Evolutionary conservation across 2,888 invertebrate genomes (phyloP), one percentile per base, ranked within the genome.

Genomic region (Matsumyia berberina): DNA sequence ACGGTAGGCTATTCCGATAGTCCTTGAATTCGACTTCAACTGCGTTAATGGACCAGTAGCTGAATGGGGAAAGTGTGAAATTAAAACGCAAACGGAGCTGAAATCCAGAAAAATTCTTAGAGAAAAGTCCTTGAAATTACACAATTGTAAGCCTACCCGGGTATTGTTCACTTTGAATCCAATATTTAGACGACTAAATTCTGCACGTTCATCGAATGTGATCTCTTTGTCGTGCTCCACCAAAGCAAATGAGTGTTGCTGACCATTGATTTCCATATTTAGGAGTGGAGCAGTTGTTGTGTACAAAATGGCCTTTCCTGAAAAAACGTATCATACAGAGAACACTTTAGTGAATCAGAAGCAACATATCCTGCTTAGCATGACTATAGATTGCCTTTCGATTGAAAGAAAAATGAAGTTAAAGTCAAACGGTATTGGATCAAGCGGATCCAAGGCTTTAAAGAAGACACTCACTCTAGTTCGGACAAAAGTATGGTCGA

Each of bases 21-120:
- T 88, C 88, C 58, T 92, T 92, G 37, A 93, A 93, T 87, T 92
- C 92, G 70, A 94, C 92, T 88, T 94, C 94, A 11, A 93, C 94
- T 0, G 93, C 93, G 0, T 92, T 93, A 7, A 94, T 91, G 1
- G 91, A 91, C 94, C 94, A 94, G 90, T 93, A 93, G 0, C 93
- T 93, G 11, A 88, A 89, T 0, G 87, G 90, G 0, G 91, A 88
- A 57, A 93, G 91, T 81, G 93, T 93, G 90, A 94, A 94, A 82
- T 93, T 93, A 87, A 94, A 94, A 86, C 94, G 93, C 11, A 94
- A 87, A 9, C 92, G 92, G 57, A 93, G 92, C 93, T 94, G 88
- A 79, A 82, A 55, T n/a, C n/a, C n/a, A 49, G 7, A 29, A n/a
- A 7, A 6, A 58, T 17, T 1, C 4, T n/a, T 19, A 31, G 11